Evolutionary conservation across 2,888 invertebrate species (phyloP).

Genomic region (Conistra vaccinii): DNA sequence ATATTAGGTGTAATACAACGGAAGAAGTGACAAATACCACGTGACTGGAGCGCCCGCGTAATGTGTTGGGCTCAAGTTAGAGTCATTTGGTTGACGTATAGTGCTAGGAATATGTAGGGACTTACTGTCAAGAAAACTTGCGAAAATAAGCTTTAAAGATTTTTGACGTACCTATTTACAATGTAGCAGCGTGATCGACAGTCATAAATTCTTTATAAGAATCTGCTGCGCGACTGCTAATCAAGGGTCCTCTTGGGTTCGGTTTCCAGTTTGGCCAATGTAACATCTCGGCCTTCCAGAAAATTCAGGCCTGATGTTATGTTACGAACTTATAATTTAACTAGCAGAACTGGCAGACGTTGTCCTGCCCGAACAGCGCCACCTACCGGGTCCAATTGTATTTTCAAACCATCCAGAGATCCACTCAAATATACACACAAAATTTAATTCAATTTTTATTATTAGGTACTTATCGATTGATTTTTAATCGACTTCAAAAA

Average conservation of each 20-base stretch:
- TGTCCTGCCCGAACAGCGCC: no score
- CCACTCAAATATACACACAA: no score
- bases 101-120: not conserved
- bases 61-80: slow-evolving; percentile 27
- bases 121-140: not conserved
- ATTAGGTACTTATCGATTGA: not conserved
- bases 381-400: no score
- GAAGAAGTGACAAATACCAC: slow-evolving; percentile 36
- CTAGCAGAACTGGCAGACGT: no score
- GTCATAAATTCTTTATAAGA: not conserved
- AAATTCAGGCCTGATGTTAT: not conserved
- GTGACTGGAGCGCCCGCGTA: slow-evolving; percentile 11
- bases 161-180: not conserved
- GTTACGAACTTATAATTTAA: no score
- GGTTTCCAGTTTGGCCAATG: not conserved
- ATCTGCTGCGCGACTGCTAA: not conserved
- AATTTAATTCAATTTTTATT: no score
- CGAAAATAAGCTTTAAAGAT: not conserved
- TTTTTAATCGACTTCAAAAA: no score
- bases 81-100: not conserved
- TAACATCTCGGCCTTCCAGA: no score
- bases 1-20: slow-evolving; percentile 20
- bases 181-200: not conserved
- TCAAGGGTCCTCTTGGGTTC: not conserved
- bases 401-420: no score